Evolutionary conservation across 1,140 invertebrate genomes (phyloP).

Genomic region (Rhagoletis zephyria): DNA sequence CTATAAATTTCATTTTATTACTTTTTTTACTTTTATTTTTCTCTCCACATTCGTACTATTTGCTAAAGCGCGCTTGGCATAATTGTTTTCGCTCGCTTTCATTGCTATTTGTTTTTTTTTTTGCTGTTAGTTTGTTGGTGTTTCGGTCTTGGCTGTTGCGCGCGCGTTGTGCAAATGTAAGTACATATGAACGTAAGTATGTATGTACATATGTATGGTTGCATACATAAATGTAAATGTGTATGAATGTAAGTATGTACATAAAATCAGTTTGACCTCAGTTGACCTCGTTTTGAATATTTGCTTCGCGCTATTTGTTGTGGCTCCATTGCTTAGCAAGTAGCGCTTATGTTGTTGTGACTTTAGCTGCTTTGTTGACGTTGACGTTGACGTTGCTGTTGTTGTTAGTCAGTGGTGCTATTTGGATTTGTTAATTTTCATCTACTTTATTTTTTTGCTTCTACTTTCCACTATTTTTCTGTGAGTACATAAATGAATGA

Average conservation of each 20-base stretch:
- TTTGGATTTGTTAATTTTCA: conserved; percentile 18
- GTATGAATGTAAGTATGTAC: background rate
- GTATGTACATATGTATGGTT: background rate
- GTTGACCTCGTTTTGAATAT: conserved; percentile 45
- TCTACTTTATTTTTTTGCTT: background rate
- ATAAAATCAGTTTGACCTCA: conserved; percentile 37
- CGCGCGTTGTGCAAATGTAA: background rate
- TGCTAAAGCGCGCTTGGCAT: background rate
- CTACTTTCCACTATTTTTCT: conserved; percentile 16
- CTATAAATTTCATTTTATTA: conserved; percentile 12
- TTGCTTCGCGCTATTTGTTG: conserved; percentile 35
- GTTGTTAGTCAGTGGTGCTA: too few species aligned
- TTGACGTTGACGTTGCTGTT: background rate
- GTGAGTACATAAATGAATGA: background rate
- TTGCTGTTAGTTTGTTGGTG: background rate
- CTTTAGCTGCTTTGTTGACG: conserved; percentile 5
- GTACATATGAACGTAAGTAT: too few species aligned
- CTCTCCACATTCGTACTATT: background rate
- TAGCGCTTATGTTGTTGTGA: background rate
- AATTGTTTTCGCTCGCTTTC: conserved; percentile 1
- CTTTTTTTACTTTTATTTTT: background rate
- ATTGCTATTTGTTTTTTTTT: background rate
- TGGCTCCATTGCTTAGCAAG: conserved; percentile 21
- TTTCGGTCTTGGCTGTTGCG: background rate
- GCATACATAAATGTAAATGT: too few species aligned